A percentile compares a stretch with the other conserved stretches of the same genome.
Conservation (phyloP, 2,888 invertebrate species). For the Macaria liturata region DNA sequence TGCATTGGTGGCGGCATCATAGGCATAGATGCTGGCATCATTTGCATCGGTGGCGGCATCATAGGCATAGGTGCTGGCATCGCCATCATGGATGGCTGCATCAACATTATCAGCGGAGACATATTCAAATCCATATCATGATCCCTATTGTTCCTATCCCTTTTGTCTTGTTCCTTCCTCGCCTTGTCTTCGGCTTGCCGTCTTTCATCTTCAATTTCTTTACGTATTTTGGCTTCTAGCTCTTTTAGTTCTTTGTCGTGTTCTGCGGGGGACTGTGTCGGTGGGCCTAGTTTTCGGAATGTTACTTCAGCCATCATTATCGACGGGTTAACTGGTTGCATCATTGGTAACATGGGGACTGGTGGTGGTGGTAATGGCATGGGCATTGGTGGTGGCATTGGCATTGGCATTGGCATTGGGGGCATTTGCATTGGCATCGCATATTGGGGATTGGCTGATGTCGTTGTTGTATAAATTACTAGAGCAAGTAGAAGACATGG, state of each 20-base stretch:
- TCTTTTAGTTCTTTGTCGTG: neutral
- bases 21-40: conserved; percentile 5
- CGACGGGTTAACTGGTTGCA: conserved; percentile 1
- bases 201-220: neutral
- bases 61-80: conserved; percentile 2
- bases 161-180: neutral
- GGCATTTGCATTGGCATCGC: conserved; percentile 4
- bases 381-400: conserved; percentile 1
- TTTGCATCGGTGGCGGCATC: neutral
- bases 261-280: neutral
- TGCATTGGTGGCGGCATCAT: neutral
- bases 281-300: neutral
- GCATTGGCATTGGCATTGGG: conserved; percentile 6
- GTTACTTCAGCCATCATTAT: conserved; percentile 8
- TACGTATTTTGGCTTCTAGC: neutral
- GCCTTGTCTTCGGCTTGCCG: neutral
- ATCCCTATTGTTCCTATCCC: neutral
- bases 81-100: conserved; percentile 9
- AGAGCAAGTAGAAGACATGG: neutral
- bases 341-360: conserved; percentile 3
- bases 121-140: neutral
- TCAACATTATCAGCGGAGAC: conserved; percentile 4
- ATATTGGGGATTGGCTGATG: neutral
- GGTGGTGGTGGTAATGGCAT: conserved; percentile 4
- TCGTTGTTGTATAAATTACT: neutral